Evolutionary conservation across 2,113 vertebrate species (phyloP).

Genomic region (Cochlearius cochlearius): DNA sequence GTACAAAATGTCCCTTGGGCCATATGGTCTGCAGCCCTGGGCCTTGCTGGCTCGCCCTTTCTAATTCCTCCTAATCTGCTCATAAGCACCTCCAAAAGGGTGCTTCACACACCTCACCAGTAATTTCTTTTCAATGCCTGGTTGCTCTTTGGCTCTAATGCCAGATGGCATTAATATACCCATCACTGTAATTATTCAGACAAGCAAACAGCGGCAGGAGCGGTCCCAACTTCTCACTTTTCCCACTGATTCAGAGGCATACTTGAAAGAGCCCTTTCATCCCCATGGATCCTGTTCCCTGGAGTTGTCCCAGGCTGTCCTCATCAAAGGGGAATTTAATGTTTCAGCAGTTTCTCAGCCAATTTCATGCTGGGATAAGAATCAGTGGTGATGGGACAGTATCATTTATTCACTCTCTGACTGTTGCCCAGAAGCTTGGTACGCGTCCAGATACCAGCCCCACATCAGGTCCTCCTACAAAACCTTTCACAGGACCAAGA

Average conservation of each 20-base stretch:
- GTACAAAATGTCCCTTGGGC: background rate
- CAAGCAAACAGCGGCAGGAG: background rate
- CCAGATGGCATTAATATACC: constrained; percentile 29
- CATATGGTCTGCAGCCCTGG: background rate
- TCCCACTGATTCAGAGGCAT: background rate
- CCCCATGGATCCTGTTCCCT: constrained; percentile 20
- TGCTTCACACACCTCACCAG: background rate
- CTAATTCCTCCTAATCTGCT: constrained; percentile 28
- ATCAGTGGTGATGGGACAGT: background rate
- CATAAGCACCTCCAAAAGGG: background rate
- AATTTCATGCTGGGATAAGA: constrained; percentile 23
- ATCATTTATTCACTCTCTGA: constrained; percentile 1
- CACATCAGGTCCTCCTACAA: background rate
- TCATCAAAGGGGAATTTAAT: constrained; percentile 27
- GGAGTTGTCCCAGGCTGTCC: constrained; percentile 42
- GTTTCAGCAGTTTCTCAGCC: constrained; percentile 52
- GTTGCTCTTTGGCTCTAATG: background rate
- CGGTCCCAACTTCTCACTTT: background rate
- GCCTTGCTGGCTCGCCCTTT: background rate
- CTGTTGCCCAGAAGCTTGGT: background rate
- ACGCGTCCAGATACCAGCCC: background rate
- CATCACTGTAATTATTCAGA: constrained; percentile 14
- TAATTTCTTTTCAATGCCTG: background rate
- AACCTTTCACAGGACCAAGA: background rate
- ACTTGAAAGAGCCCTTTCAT: constrained; percentile 16